phyloP scores from a whole-genome alignment of 2,888 invertebrate genomes.

The Cosmopolites sordidus region DNA sequence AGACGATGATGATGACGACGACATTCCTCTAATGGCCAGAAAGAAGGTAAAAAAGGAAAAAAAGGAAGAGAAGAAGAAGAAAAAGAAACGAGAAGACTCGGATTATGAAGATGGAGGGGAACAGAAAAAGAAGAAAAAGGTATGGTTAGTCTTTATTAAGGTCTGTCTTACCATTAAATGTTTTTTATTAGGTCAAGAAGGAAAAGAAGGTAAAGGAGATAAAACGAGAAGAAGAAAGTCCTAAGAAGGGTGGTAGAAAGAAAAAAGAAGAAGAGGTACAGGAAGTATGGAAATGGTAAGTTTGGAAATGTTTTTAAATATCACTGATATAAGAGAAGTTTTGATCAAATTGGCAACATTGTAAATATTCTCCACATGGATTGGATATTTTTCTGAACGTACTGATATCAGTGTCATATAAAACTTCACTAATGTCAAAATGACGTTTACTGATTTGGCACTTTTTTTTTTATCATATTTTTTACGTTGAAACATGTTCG shows the following conservation, averaged over 20 bases:
- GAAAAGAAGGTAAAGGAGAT: conserved; percentile 34
- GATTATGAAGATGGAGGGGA: conserved; percentile 55
- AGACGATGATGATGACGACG: conserved; percentile 54
- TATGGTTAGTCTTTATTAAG: background rate
- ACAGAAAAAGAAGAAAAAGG: conserved; percentile 50
- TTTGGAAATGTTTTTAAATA: conserved; percentile 18
- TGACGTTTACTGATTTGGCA: too few relatives aligned
- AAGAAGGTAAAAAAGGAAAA: conserved; percentile 64
- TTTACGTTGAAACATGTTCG: too few relatives aligned
- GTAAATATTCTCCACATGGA: too few relatives aligned
- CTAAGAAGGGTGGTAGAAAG: conserved; percentile 62
- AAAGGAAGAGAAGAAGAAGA: conserved; percentile 51
- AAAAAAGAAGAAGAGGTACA: conserved; percentile 77
- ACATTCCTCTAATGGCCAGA: conserved; percentile 61
- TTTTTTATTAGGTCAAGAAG: conserved; percentile 37
- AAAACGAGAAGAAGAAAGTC: conserved; percentile 40
- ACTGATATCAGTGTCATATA: too few relatives aligned
- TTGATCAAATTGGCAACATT: background rate
- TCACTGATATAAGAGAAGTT: background rate
- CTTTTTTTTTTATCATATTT: too few relatives aligned
- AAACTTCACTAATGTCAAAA: too few relatives aligned
- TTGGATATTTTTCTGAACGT: too few relatives aligned
- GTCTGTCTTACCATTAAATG: background rate
- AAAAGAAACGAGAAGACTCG: conserved; percentile 48
- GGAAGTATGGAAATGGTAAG: conserved; percentile 91